These are phyloP conservation scores for Danaus plexippus DNA, from an alignment of 1,140 invertebrate species.

Conservation along the genomic window DNA sequence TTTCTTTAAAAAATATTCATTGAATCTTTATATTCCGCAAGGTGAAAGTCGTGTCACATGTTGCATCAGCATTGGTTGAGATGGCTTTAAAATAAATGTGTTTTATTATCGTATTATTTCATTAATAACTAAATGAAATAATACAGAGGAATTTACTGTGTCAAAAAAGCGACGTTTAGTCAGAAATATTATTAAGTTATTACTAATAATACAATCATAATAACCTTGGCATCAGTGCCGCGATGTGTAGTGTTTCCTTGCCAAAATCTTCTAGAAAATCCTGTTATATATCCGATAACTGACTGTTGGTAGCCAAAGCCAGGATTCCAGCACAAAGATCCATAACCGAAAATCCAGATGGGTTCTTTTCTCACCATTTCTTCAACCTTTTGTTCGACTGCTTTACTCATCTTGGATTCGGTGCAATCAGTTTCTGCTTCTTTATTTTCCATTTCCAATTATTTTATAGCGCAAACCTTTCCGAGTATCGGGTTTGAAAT, in stretches of 20 bases:
- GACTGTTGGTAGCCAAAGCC: constrained; percentile 84
- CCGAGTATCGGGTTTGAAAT: too few relatives aligned
- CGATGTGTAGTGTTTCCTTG: constrained; percentile 89
- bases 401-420: constrained; percentile 8
- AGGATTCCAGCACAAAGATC: constrained; percentile 89
- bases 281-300: constrained; percentile 80
- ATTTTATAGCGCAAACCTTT: background rate
- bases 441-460: constrained; percentile 28
- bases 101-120: background rate
- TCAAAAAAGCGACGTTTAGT: too few relatives aligned
- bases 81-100: background rate
- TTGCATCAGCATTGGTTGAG: constrained; percentile 17
- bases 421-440: constrained; percentile 19
- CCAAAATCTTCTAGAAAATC: constrained; percentile 87
- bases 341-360: constrained; percentile 90
- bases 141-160: too few relatives aligned
- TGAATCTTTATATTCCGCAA: constrained; percentile 8
- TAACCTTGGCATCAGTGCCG: constrained; percentile 84
- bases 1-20: too few relatives aligned
- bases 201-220: constrained; percentile 14
- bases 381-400: constrained; percentile 19
- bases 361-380: constrained; percentile 38
- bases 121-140: too few relatives aligned
- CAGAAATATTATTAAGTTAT: too few relatives aligned
- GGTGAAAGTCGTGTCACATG: constrained; percentile 17